These are phyloP conservation scores for Neosilurus mollespiculum DNA, from an alignment of 2,797 vertebrate species.

Conservation along the genomic window DNA sequence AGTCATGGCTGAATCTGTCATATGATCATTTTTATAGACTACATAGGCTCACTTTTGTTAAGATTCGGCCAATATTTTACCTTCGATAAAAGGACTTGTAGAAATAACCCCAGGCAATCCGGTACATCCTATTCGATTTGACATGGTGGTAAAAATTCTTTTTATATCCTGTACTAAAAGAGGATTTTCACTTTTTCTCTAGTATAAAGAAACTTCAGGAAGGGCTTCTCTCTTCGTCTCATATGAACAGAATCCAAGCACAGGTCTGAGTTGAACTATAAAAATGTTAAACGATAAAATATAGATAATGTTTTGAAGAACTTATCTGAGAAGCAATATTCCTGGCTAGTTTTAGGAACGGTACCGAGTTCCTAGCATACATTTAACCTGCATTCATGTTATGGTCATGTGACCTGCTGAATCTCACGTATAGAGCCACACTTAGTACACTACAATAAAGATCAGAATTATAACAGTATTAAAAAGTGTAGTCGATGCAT, in stretches of 20 bases:
- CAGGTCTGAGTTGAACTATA: neutral
- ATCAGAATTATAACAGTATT: neutral
- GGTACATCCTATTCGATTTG: neutral
- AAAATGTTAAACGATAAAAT: neutral
- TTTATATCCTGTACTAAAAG: neutral
- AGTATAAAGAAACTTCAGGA: neutral
- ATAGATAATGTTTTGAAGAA: neutral
- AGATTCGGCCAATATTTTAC: neutral
- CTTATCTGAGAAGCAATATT: neutral
- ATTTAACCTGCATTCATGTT: neutral
- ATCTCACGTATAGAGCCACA: neutral
- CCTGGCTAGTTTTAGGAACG: neutral
- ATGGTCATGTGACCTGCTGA: neutral
- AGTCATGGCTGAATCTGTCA: neutral
- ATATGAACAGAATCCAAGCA: neutral
- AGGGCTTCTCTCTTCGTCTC: no score
- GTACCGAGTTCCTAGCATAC: neutral
- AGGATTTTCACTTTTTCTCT: neutral
- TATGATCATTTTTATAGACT: neutral
- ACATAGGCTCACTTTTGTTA: neutral
- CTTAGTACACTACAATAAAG: neutral
- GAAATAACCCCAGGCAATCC: conserved; percentile 9
- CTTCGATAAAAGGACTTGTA: neutral
- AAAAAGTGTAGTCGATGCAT: neutral
- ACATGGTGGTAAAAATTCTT: neutral